A percentile compares a stretch with the other conserved stretches of the same genome.
Evolutionary conservation across 2,888 invertebrate genomes (phyloP).

Genomic region (Reticulitermes lucifugus): DNA sequence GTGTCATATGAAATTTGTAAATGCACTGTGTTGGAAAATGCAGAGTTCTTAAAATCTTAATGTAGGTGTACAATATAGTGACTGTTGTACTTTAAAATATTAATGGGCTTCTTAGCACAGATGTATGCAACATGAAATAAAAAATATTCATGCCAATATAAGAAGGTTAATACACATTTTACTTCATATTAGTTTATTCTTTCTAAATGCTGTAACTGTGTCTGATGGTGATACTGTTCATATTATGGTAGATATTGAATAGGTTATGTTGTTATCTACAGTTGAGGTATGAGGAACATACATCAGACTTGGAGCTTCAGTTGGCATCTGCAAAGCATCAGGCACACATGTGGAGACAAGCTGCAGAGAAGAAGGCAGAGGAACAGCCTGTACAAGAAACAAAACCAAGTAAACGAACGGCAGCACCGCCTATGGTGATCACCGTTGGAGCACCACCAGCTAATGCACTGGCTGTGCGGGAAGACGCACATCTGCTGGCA

Average conservation of each 20-base stretch:
- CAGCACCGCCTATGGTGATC: not conserved
- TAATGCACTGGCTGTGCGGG: slow-evolving; percentile 65
- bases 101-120: too few relatives aligned
- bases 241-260: not conserved
- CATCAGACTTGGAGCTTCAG: slow-evolving; percentile 54
- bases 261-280: slow-evolving; percentile 31
- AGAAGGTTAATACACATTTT: too few relatives aligned
- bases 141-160: too few relatives aligned
- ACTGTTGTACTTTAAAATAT: too few relatives aligned
- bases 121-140: too few relatives aligned
- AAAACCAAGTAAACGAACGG: not conserved
- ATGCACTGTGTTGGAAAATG: too few relatives aligned
- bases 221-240: not conserved
- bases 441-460: slow-evolving; percentile 12
- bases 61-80: too few relatives aligned
- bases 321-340: slow-evolving; percentile 49
- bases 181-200: too few relatives aligned
- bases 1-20: too few relatives aligned
- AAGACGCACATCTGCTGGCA: slow-evolving; percentile 81
- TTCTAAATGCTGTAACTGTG: too few relatives aligned
- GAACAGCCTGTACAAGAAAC: slow-evolving; percentile 6
- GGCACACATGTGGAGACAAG: slow-evolving; percentile 41
- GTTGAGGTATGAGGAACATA: slow-evolving; percentile 56
- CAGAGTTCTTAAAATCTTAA: too few relatives aligned
- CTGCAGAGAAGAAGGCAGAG: slow-evolving; percentile 31